A percentile compares a stretch with the other conserved stretches of the same genome.
Evolutionary conservation across 2,797 vertebrate genomes (phyloP).

Genomic region (Aeoliscus strigatus): DNA sequence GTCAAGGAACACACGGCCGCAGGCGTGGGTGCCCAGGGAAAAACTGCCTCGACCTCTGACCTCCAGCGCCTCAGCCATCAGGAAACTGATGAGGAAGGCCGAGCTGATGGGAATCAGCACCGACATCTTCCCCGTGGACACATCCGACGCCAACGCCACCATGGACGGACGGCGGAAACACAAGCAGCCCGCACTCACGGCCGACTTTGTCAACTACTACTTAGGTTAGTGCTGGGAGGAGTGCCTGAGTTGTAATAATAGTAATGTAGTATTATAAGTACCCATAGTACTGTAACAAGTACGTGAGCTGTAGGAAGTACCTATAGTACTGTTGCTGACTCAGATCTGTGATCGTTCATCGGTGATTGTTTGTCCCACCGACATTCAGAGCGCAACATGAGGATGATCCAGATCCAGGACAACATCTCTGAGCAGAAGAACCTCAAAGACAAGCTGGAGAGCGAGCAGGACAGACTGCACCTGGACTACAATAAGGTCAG

Average conservation of each 20-base stretch:
- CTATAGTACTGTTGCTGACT: too few species aligned
- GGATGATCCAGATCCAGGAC: slow-evolving; percentile 99
- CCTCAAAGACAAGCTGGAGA: slow-evolving; percentile 96
- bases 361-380: slow-evolving; percentile 67
- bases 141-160: slow-evolving; percentile 90
- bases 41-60: slow-evolving; percentile 93
- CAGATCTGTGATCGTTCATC: slow-evolving; percentile 55
- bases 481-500: slow-evolving; percentile 96
- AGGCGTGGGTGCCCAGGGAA: slow-evolving; percentile 97
- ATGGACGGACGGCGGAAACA: slow-evolving; percentile 94
- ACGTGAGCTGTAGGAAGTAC: too few species aligned
- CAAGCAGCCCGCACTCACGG: slow-evolving; percentile 93
- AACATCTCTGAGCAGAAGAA: slow-evolving; percentile 98
- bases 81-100: slow-evolving; percentile 95
- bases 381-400: slow-evolving; percentile 94
- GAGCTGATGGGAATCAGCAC: slow-evolving; percentile 98
- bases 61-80: slow-evolving; percentile 94
- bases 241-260: too few species aligned
- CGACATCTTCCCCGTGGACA: slow-evolving; percentile 96
- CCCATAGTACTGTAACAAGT: too few species aligned
- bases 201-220: slow-evolving; percentile 98
- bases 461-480: slow-evolving; percentile 95
- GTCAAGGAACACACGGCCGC: slow-evolving; percentile 90
- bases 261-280: too few species aligned
- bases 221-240: too few species aligned